Percentiles rank a stretch among this genome's conserved stretches.
These are phyloP conservation scores for Champsocephalus esox DNA, from an alignment of 2,797 vertebrate genomes.

Conservation along the genomic window DNA sequence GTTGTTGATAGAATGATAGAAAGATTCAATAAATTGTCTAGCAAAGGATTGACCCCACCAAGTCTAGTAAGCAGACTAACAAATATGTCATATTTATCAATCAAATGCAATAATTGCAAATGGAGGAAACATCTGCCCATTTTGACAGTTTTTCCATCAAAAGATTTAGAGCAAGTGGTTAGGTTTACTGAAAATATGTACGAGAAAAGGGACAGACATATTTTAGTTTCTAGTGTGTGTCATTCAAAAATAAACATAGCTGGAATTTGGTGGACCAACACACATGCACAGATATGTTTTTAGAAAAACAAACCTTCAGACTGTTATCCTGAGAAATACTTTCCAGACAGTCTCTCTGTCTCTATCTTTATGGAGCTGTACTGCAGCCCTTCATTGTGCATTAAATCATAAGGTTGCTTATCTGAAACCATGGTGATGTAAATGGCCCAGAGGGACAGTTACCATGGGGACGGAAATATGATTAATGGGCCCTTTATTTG, in stretches of 20 bases:
- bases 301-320: conserved; percentile 50
- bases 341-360: conserved; percentile 4
- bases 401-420: conserved; percentile 60
- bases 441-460: conserved; percentile 59
- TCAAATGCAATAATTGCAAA: conserved; percentile 37
- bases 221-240: conserved; percentile 57
- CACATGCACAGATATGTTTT: conserved; percentile 55
- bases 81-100: conserved; percentile 45
- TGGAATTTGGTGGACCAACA: conserved; percentile 57
- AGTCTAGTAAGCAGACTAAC: conserved; percentile 22
- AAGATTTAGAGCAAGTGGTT: conserved; percentile 16
- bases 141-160: conserved; percentile 7
- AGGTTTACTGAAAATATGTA: conserved; percentile 69
- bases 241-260: conserved; percentile 71
- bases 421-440: conserved; percentile 62
- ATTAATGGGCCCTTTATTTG: conserved; percentile 69
- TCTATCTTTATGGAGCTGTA: conserved; percentile 23
- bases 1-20: background rate
- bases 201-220: conserved; percentile 47
- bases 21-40: conserved; percentile 8
- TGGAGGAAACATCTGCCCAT: background rate
- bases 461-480: conserved; percentile 71
- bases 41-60: conserved; percentile 5
- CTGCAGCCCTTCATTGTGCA: conserved; percentile 35
- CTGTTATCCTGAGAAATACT: conserved; percentile 44